Evolutionary conservation across 1,140 invertebrate species (phyloP), one percentile per base, ranked within the genome.

Genomic region (Conopomorpha cramerella): DNA sequence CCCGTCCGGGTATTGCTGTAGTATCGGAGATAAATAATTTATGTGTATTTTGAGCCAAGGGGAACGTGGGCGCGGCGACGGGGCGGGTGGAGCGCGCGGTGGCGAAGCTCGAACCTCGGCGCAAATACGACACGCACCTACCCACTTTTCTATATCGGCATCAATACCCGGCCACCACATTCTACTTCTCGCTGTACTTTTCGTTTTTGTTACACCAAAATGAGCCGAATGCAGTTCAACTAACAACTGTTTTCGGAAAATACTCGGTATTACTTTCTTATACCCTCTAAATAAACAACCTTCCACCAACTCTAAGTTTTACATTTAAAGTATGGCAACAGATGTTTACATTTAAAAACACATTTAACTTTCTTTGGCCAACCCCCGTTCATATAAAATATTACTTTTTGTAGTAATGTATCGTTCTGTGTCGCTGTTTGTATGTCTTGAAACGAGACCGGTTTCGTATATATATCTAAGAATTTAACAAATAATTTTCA

Each of bases 141-240:
- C 10, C 4, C 4, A 10, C 19, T 34, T 12, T 43, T 77, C 59
- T 16, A 79, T 64, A 8, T 77, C 64, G 0, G 30, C 29, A 45
- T 77, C 62, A 2, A 81, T 55, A 8, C 47, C 41, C 18, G 58
- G 64, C 77, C 76, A 81, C 48, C 54, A 80, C 1, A 70, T 35
- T 34, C 58, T 57, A 1, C 31, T 43, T 1, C 74, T 36, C 3
- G 72, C 64, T 3, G 61, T 17, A 7, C 30, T 13, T 39, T 81
- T 80, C 51, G 73, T 79, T 18, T 58, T 43, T 4, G 61, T 49
- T 4, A 77, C 64, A 1, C 77, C 65, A 10, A 54, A 41, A 44
- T 80, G 71, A 13, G 41, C 39, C 1, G 29, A 17, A 46, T 80
- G 77, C 16, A 79, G 45, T 27, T 48, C 39, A 11, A 52, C 16